Percentiles rank a stretch among this genome's conserved stretches.
phyloP scores from a whole-genome alignment of 92 coral and sea anemone genomes.

The Palythoa heliodiscus region DNA sequence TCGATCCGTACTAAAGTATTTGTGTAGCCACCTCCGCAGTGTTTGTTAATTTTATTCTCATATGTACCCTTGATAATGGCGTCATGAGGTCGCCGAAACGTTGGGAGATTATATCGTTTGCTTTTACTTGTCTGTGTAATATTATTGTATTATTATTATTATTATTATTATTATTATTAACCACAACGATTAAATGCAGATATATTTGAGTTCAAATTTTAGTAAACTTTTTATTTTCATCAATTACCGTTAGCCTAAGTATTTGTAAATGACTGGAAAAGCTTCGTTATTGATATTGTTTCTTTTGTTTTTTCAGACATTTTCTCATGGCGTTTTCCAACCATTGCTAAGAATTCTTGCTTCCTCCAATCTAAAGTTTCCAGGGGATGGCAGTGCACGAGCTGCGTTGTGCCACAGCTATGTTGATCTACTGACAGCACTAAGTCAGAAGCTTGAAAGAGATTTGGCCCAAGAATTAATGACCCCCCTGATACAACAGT shows the following conservation, averaged over 20 bases:
- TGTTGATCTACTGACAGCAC: conserved; percentile 78
- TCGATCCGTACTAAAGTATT: too few relatives aligned
- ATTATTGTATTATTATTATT: too few relatives aligned
- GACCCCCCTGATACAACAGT: conserved; percentile 84
- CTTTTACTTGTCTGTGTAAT: too few relatives aligned
- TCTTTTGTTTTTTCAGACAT: conserved; percentile 19
- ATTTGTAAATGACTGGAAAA: background rate
- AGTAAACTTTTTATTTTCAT: background rate
- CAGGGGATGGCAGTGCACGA: conserved; percentile 91
- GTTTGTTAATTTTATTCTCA: too few relatives aligned
- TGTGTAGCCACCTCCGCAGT: too few relatives aligned
- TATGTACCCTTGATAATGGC: too few relatives aligned
- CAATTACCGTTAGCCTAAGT: too few relatives aligned
- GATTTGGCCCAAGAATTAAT: conserved; percentile 83
- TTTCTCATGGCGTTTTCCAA: conserved; percentile 70
- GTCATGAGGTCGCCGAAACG: too few relatives aligned
- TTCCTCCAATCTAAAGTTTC: conserved; percentile 77
- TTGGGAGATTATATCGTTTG: too few relatives aligned
- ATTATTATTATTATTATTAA: too few relatives aligned
- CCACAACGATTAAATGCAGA: too few relatives aligned
- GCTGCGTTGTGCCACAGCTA: conserved; percentile 84
- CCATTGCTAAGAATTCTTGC: conserved; percentile 87
- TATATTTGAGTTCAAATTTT: background rate
- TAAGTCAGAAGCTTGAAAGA: conserved; percentile 90
- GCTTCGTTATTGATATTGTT: background rate